phyloP scores from a whole-genome alignment of 2,113 vertebrate species.

The Camelus dromedarius region DNA sequence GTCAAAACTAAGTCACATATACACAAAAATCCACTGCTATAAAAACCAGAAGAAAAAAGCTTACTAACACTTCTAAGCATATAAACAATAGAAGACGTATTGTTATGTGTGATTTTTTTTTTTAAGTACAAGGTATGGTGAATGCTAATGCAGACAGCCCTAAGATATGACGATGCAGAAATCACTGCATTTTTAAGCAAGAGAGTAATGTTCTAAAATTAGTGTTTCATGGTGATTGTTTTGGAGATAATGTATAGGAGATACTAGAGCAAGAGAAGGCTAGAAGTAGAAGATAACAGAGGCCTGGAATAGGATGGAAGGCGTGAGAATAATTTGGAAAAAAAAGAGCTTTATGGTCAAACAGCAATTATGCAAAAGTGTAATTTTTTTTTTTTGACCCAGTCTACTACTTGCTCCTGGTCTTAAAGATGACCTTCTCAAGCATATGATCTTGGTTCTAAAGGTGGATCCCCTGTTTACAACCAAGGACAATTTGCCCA shows the following conservation, averaged over 20 bases:
- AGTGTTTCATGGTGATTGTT: neutral
- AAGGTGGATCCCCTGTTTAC: neutral
- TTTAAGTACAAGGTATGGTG: neutral
- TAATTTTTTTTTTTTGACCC: neutral
- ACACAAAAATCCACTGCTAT: neutral
- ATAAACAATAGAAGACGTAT: neutral
- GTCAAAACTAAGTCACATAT: neutral
- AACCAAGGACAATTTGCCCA: neutral
- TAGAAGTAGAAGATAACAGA: neutral
- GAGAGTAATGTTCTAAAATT: neutral
- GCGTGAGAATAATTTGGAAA: neutral
- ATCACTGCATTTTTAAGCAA: constrained; percentile 18
- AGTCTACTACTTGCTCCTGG: neutral
- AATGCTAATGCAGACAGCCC: neutral
- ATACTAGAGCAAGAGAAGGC: neutral
- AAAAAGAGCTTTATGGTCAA: neutral
- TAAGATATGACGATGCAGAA: neutral
- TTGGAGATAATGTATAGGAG: neutral
- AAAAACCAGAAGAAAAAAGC: neutral
- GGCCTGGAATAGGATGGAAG: neutral
- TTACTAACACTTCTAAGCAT: neutral
- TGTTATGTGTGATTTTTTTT: neutral
- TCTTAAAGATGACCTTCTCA: neutral
- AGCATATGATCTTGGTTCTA: neutral
- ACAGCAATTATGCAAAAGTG: neutral